Evolutionary conservation across 2,888 invertebrate genomes (phyloP), one percentile per base, ranked within the genome.

Genomic region (Nomada goodeniana): DNA sequence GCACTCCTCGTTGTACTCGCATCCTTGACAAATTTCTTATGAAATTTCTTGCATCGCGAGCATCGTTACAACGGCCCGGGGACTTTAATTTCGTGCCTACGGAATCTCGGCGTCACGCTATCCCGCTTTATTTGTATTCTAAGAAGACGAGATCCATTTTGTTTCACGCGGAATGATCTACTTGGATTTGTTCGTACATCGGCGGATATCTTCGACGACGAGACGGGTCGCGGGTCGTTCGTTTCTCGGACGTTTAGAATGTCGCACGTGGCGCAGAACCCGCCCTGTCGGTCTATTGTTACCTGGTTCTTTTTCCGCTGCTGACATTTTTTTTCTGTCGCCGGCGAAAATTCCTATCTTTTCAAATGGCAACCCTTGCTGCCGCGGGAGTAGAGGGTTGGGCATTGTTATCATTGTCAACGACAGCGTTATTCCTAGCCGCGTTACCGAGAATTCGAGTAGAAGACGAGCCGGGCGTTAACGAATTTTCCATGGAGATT

Each of bases 401-500:
- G 20, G 2, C 18, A 23, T n/a, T 20, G 18, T 23, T 63, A 20
- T 23, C 42, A 9, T 71, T 72, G 26, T 13, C 36, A 55, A 57
- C 15, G 50, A 18, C 47, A 10, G 47, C 42, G 13, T 53, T 53
- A n/a, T 47, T n/a, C 20, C 4, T 20, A 11, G 20, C 23, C 11
- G 23, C 36, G 42, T 55, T 7, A 63, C 10, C 13, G 3, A 42
- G 42, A 59, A 42, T 26, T 52, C 47, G 23, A n/a, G 13, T 29
- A 11, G 9, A 50, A 60, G 71, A 26, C 23, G 42, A 29, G 20
- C n/a, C n/a, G 13, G 61, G 61, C 13, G 60, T 71, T 55, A 47
- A 71, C 44, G 29, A 76, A 76, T 53, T 76, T 71, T 63, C 44
- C 44, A 23, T 23, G 20, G 44, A 60, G 15, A 50, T 52, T 23